Conservation (phyloP, 1,140 invertebrate species). For the Penaeus chinensis region DNA sequence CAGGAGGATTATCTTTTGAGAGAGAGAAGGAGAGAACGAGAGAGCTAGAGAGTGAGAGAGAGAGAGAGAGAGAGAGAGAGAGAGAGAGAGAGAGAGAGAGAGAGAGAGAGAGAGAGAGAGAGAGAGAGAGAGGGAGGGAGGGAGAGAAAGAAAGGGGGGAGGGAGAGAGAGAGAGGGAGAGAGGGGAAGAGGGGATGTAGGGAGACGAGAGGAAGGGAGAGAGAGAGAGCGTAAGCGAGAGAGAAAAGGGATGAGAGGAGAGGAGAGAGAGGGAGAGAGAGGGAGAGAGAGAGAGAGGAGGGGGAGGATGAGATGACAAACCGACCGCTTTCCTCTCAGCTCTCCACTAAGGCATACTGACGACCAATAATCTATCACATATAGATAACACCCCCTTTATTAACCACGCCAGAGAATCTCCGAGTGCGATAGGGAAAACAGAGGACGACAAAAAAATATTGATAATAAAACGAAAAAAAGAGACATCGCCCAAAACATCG, state of each 20-base stretch:
- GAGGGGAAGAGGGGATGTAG: not conserved
- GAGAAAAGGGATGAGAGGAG: not conserved
- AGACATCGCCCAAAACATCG: too few species aligned
- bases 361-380: too few species aligned
- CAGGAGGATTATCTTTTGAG: too few species aligned
- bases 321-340: not conserved
- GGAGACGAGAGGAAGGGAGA: not conserved
- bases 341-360: too few species aligned
- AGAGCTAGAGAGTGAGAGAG: not conserved
- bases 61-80: conserved; percentile 19
- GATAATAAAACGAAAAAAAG: not conserved
- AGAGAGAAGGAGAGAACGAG: not conserved
- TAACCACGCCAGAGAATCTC: not conserved
- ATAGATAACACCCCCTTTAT: not conserved
- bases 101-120: not conserved
- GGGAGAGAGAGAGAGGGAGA: not conserved
- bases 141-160: too few species aligned
- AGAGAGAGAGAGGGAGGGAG: not conserved
- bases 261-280: conserved; percentile 14
- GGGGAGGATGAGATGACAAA: not conserved
- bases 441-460: not conserved
- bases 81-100: not conserved
- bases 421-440: not conserved
- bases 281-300: conserved; percentile 17
- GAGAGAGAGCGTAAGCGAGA: not conserved